Evolutionary conservation across 2,888 invertebrate genomes (phyloP).

Genomic region (Bedellia somnulentella): DNA sequence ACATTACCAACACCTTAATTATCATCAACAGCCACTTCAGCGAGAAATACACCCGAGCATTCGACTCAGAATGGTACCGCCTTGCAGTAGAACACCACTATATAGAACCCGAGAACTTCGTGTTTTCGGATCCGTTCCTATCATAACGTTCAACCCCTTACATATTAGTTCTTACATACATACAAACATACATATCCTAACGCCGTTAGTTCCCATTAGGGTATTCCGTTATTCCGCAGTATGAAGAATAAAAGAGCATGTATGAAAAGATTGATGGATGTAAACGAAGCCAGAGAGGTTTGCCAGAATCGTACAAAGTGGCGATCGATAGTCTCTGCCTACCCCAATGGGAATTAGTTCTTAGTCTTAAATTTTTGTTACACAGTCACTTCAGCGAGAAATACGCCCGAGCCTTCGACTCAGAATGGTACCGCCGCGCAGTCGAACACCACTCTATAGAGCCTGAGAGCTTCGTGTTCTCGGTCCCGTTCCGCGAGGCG

Average conservation of each 20-base stretch:
- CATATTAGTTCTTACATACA: too few relatives aligned
- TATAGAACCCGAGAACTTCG: slow-evolving; percentile 86
- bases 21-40: slow-evolving; percentile 86
- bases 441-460: slow-evolving; percentile 87
- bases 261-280: too few relatives aligned
- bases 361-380: too few relatives aligned
- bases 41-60: slow-evolving; percentile 76
- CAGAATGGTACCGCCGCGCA: slow-evolving; percentile 88
- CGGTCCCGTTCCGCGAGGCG: slow-evolving; percentile 76
- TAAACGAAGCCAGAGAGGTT: too few relatives aligned
- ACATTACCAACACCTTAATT: too few relatives aligned
- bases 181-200: too few relatives aligned
- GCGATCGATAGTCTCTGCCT: too few relatives aligned
- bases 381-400: slow-evolving; percentile 81
- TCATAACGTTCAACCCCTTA: slow-evolving; percentile 82
- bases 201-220: too few relatives aligned
- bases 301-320: too few relatives aligned
- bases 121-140: slow-evolving; percentile 86
- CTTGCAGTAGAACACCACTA: slow-evolving; percentile 88
- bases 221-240: too few relatives aligned
- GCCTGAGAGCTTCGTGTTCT: slow-evolving; percentile 88
- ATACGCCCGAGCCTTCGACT: slow-evolving; percentile 81
- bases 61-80: slow-evolving; percentile 89
- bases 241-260: too few relatives aligned
- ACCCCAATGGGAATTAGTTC: too few relatives aligned